A percentile compares a stretch with the other conserved stretches of the same genome.
phyloP scores from a whole-genome alignment of 2,888 invertebrate genomes.

The Carpatolechia fugitivella region DNA sequence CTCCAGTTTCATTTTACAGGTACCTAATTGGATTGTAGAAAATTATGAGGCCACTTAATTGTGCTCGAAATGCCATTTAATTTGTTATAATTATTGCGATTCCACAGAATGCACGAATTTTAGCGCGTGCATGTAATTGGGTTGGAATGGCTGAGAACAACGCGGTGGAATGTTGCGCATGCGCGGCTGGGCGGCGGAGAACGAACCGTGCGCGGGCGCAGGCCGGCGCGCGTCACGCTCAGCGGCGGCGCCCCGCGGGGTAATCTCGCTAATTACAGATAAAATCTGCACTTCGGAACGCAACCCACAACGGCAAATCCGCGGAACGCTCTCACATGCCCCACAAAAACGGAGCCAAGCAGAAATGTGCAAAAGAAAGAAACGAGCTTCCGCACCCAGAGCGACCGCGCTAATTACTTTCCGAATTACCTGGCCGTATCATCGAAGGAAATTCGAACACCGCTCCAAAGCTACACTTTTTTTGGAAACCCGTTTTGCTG shows the following conservation, averaged over 20 bases:
- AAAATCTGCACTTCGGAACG: constrained; percentile 53
- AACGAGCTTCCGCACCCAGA: constrained; percentile 45
- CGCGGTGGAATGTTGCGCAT: constrained; percentile 39
- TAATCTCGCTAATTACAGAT: constrained; percentile 63
- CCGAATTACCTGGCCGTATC: constrained; percentile 28
- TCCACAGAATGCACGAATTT: constrained; percentile 32
- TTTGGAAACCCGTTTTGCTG: constrained; percentile 32
- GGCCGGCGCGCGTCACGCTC: constrained; percentile 40
- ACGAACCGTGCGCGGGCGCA: constrained; percentile 15
- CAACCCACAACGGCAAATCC: constrained; percentile 45
- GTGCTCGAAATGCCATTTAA: not conserved
- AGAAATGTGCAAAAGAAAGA: constrained; percentile 39
- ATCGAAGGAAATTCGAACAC: constrained; percentile 33
- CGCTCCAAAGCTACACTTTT: constrained; percentile 27
- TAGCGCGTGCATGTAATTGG: constrained; percentile 38
- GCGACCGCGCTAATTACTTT: constrained; percentile 33
- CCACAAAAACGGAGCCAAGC: constrained; percentile 38
- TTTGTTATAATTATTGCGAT: constrained; percentile 24
- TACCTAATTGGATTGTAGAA: not conserved
- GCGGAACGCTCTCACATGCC: constrained; percentile 51
- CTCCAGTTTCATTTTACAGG: not conserved
- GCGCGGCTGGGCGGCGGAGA: constrained; percentile 10
- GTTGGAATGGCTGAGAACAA: constrained; percentile 35
- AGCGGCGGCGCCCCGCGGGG: constrained; percentile 32
- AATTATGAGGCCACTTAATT: not conserved